Evolutionary conservation across 2,888 invertebrate genomes (phyloP), one percentile per base, ranked within the genome.

Genomic region (Eupsilia transversa): DNA sequence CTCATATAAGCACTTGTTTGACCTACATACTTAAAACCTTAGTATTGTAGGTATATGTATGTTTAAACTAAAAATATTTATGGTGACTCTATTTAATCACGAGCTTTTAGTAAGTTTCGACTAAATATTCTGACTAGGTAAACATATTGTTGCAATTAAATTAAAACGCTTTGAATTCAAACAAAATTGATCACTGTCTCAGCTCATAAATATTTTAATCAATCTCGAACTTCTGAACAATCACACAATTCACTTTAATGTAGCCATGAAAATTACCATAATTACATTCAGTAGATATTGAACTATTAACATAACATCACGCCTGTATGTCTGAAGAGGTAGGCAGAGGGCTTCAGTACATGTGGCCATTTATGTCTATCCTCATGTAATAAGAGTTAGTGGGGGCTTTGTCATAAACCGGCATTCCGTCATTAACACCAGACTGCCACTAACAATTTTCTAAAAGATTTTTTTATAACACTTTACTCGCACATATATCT

Each of bases 181-280:
- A 61, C 38, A 46, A 61, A 77, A 80, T 59, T 63, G 56, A 63
- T 80, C 63, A 80, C 66, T 33, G 70, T 67, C 35, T 77, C 74
- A 77, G 67, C 69, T 73, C 63, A 71, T 77, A 52, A 70, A 77
- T 66, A 81, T 67, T 77, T 43, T 46, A 81, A 77, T 80, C 61
- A 52, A 52, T 81, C 56, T 79, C 56, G 20, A 60, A 68, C 30
- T 57, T 57, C 64, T 64, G 54, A 73, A 46, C 64, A 77, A 74
- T 52, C 56, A 56, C 46, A 65, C 66, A 66, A 74, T 64, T 61
- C 59, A 80, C 80, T 79, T 60, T 66, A 80, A 59, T 30, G 54
- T 74, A 74, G 59, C 56, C 63, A 80, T 74, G 57, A 54, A 65
- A 54, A 74, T 80, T 79, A 68, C 4, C 74, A 79, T 74, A 80